Conservation (phyloP, 1,140 invertebrate species). For the Drosophila malerkotliana region DNA sequence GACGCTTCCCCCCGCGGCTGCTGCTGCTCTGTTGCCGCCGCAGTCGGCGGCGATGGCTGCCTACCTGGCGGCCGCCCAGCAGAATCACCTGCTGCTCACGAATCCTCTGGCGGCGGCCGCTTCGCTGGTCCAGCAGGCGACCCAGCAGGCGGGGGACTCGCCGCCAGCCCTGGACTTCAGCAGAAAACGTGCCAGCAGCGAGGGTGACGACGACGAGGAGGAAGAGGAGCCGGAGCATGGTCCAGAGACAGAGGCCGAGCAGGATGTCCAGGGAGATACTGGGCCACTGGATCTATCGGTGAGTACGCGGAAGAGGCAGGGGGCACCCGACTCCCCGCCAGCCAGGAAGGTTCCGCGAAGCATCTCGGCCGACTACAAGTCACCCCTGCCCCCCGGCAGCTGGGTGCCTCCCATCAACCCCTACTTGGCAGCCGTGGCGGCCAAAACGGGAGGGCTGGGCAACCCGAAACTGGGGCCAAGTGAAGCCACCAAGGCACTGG, state of each 20-base stretch:
- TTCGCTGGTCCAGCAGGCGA: constrained; percentile 84
- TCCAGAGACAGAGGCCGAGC: constrained; percentile 13
- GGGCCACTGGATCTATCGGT: constrained; percentile 92
- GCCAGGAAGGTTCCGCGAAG: constrained; percentile 87
- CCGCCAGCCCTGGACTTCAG: constrained; percentile 90
- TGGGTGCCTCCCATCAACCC: constrained; percentile 92
- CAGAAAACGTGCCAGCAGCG: constrained; percentile 84
- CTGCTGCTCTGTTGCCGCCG: constrained; percentile 88
- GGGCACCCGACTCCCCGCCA: constrained; percentile 83
- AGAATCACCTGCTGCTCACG: constrained; percentile 90
- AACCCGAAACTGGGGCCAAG: constrained; percentile 87
- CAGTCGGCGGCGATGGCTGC: constrained; percentile 92
- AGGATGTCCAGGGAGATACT: constrained; percentile 85
- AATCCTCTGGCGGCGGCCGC: constrained; percentile 88
- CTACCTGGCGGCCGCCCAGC: constrained; percentile 88
- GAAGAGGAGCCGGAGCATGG: constrained; percentile 56
- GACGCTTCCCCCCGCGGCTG: constrained; percentile 85
- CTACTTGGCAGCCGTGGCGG: constrained; percentile 91
- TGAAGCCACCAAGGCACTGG: constrained; percentile 93
- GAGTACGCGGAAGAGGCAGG: constrained; percentile 88
- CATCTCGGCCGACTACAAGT: constrained; percentile 84
- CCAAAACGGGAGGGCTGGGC: constrained; percentile 83
- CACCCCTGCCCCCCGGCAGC: constrained; percentile 86
- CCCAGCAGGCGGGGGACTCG: constrained; percentile 85
- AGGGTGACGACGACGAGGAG: constrained; percentile 45